These are phyloP conservation scores for Myodes glareolus DNA, from an alignment of 2,113 vertebrate species.

Conservation along the genomic window DNA sequence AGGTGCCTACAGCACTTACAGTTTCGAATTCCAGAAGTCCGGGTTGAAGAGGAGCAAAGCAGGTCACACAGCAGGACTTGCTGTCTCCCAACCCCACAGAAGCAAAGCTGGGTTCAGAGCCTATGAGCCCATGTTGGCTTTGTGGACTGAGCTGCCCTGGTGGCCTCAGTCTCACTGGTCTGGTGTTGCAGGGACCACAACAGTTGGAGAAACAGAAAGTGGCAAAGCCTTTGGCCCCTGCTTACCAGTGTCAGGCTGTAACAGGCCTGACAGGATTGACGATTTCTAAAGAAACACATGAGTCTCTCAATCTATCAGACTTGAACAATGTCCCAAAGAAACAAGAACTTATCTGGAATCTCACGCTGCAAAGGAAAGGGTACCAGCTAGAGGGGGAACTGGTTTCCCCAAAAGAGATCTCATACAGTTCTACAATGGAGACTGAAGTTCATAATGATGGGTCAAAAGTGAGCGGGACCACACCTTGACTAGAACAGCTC, in stretches of 20 bases:
- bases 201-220: neutral
- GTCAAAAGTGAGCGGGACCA: neutral
- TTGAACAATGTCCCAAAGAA: neutral
- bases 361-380: neutral
- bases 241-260: neutral
- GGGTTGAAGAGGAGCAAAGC: neutral
- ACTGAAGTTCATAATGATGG: neutral
- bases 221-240: neutral
- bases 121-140: neutral
- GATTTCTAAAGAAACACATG: neutral
- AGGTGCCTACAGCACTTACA: neutral
- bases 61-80: neutral
- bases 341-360: neutral
- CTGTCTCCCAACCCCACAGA: neutral
- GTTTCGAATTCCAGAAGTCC: neutral
- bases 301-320: neutral
- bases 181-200: no score
- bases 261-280: neutral
- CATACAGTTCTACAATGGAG: neutral
- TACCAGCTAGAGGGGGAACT: neutral
- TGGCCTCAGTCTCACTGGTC: neutral
- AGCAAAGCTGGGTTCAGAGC: neutral
- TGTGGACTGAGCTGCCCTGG: neutral
- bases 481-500: no score
- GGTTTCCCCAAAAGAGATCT: neutral